Evolutionary conservation across 53 echinoderm and acorn worm species (phyloP).

Genomic region (Stichopus horrens): DNA sequence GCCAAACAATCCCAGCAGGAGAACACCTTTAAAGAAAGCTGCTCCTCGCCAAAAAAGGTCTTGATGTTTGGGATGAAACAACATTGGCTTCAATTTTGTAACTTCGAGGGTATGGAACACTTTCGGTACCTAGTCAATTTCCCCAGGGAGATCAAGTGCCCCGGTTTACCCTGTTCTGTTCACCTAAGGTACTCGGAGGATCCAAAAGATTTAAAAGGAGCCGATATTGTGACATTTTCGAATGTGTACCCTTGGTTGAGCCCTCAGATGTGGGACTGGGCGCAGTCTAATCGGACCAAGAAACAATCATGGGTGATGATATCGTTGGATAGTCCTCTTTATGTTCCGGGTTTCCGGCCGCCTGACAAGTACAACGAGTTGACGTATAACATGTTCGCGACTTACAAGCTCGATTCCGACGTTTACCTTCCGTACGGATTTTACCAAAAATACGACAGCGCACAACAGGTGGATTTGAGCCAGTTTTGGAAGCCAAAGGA

Average conservation of each 20-base stretch:
- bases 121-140: slow-evolving; percentile 25
- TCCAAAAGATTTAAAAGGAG: not conserved
- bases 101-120: slow-evolving; percentile 23
- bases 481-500: slow-evolving; percentile 7
- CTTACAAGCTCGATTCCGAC: slow-evolving; percentile 30
- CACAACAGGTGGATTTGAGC: not conserved
- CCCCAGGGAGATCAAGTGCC: slow-evolving; percentile 27
- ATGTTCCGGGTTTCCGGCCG: slow-evolving; percentile 17
- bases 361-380: slow-evolving; percentile 1
- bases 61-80: slow-evolving; percentile 39
- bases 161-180: slow-evolving; percentile 6
- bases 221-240: slow-evolving; percentile 14
- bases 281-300: slow-evolving; percentile 16
- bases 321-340: slow-evolving; percentile 36
- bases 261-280: slow-evolving; percentile 24
- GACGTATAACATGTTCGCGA: slow-evolving; percentile 21
- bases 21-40: slow-evolving; percentile 19
- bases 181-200: not conserved
- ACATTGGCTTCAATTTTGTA: slow-evolving; percentile 25
- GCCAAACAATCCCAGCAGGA: not conserved
- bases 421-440: slow-evolving; percentile 31
- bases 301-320: slow-evolving; percentile 26
- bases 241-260: slow-evolving; percentile 29
- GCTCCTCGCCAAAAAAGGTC: not conserved
- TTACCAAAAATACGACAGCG: not conserved